Conservation (phyloP, 30 jellyfish, hydroid and myxozoan genomes). For the Clytia hemisphaerica region DNA sequence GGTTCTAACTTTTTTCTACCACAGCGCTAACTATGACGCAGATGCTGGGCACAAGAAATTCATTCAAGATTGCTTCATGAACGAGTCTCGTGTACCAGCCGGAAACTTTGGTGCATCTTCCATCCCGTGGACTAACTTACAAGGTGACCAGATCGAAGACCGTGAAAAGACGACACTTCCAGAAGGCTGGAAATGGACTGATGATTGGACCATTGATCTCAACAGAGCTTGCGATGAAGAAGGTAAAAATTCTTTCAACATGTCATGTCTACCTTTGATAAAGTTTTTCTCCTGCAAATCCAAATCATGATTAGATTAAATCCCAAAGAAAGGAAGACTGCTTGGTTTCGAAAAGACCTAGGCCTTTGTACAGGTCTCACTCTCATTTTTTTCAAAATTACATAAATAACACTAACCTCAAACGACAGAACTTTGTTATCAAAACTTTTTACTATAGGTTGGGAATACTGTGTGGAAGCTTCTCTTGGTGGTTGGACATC, state of each 20-base stretch:
- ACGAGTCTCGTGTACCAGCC: constrained; percentile 75
- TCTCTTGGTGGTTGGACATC: constrained; percentile 97
- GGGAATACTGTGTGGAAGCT: constrained; percentile 97
- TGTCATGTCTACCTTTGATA: no score
- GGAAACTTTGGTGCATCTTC: constrained; percentile 93
- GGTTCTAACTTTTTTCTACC: no score
- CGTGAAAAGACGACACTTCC: constrained; percentile 86
- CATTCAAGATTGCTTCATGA: constrained; percentile 85
- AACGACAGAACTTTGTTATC: no score
- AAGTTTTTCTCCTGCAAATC: no score
- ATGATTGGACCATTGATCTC: constrained; percentile 94
- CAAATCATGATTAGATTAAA: no score
- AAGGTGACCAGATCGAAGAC: constrained; percentile 90
- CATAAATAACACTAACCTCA: no score
- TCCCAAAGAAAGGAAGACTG: no score
- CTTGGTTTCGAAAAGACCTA: no score
- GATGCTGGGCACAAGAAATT: constrained; percentile 88
- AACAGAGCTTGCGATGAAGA: constrained; percentile 98
- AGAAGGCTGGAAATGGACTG: constrained; percentile 99
- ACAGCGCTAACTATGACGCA: constrained; percentile 62
- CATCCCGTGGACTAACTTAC: constrained; percentile 78
- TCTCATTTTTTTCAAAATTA: no score
- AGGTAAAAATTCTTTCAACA: constrained; percentile 23
- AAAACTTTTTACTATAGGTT: constrained; percentile 36
- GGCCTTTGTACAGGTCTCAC: no score